phyloP scores from a whole-genome alignment of 1,140 invertebrate species.

The Ostrea denselamellosa region DNA sequence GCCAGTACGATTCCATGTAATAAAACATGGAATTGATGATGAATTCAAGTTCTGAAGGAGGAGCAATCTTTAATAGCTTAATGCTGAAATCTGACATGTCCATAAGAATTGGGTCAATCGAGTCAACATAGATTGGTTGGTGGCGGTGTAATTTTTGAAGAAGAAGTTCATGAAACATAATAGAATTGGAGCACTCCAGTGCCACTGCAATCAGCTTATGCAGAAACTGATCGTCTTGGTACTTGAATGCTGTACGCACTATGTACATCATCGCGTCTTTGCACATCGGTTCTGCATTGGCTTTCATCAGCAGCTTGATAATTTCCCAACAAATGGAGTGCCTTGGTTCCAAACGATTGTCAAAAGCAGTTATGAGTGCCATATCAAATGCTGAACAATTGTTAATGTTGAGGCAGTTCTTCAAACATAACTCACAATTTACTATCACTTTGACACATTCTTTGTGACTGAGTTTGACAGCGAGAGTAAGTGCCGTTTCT shows the following conservation, averaged over 20 bases:
- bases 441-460: slow-evolving; percentile 51
- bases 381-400: slow-evolving; percentile 64
- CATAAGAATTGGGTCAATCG: slow-evolving; percentile 51
- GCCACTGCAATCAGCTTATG: slow-evolving; percentile 53
- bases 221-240: slow-evolving; percentile 59
- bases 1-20: slow-evolving; percentile 65
- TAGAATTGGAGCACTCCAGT: slow-evolving; percentile 50
- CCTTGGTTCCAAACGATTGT: slow-evolving; percentile 60
- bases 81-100: slow-evolving; percentile 60
- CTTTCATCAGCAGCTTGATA: slow-evolving; percentile 56
- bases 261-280: slow-evolving; percentile 67
- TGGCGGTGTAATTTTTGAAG: slow-evolving; percentile 63
- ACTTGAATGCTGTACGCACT: slow-evolving; percentile 62
- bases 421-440: slow-evolving; percentile 52
- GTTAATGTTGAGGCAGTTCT: slow-evolving; percentile 61
- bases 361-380: slow-evolving; percentile 64
- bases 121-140: slow-evolving; percentile 60
- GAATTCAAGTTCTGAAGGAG: slow-evolving; percentile 30
- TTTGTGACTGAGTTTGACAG: slow-evolving; percentile 59
- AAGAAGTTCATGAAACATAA: slow-evolving; percentile 57
- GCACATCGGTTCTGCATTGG: slow-evolving; percentile 61
- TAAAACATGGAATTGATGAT: slow-evolving; percentile 58
- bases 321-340: slow-evolving; percentile 64
- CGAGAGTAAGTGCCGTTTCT: slow-evolving; percentile 64
- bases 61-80: slow-evolving; percentile 57